These are phyloP conservation scores for Eulemur coronatus DNA, from an alignment of 2,797 vertebrate species.

Conservation along the genomic window DNA sequence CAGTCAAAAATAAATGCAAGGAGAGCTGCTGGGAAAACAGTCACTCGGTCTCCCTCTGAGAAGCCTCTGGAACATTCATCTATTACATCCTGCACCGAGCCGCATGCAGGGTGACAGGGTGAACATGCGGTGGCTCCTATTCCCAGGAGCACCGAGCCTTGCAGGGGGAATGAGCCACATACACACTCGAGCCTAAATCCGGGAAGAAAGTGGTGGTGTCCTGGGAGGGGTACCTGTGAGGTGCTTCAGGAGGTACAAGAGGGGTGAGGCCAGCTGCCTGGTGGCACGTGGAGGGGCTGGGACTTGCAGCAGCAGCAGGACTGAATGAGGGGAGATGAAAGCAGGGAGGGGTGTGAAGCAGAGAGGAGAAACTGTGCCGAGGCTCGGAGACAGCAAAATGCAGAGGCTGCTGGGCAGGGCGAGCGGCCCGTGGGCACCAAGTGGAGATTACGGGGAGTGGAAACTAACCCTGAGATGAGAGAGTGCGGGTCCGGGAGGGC, in stretches of 20 bases:
- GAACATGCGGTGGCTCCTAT: not conserved
- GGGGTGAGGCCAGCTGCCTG: too few species aligned
- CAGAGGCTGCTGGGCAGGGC: not conserved
- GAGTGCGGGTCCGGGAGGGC: fast-evolving
- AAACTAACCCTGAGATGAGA: not conserved
- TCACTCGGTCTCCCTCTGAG: not conserved
- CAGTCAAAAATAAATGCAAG: not conserved
- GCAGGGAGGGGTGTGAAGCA: fast-evolving
- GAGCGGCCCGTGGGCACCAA: fast-evolving
- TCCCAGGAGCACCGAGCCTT: not conserved
- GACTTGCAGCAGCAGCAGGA: not conserved
- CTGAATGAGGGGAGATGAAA: not conserved
- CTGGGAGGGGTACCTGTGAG: not conserved
- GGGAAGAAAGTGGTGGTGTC: too few species aligned
- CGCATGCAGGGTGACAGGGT: fast-evolving
- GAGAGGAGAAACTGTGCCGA: not conserved
- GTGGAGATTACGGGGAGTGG: fast-evolving
- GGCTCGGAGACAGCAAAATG: not conserved
- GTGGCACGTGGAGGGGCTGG: not conserved
- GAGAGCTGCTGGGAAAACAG: not conserved
- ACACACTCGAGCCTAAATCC: not conserved
- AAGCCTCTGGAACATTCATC: not conserved
- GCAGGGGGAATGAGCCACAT: not conserved
- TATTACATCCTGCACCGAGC: not conserved
- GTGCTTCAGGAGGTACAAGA: not conserved